These are phyloP conservation scores for Gymnothorax reevesii DNA, from an alignment of 2,797 vertebrate species.

Conservation along the genomic window DNA sequence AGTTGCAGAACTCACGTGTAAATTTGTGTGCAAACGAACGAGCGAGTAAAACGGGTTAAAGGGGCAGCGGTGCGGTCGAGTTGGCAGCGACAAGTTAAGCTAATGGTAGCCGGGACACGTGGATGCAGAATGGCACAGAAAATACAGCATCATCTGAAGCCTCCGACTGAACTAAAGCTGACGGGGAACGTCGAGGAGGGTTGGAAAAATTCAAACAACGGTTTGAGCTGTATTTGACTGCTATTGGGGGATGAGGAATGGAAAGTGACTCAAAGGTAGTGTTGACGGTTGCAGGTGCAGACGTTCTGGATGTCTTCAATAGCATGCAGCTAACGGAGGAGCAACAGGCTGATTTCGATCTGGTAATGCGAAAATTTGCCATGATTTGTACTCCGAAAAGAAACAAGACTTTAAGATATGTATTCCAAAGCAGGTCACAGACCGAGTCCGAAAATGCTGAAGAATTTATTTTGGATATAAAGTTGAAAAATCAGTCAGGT, in stretches of 20 bases:
- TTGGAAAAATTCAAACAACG: neutral
- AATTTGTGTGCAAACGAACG: too few species aligned
- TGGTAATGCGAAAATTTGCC: neutral
- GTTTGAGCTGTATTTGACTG: neutral
- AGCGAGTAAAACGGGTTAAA: too few species aligned
- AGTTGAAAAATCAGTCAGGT: neutral
- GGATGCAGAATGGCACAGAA: too few species aligned
- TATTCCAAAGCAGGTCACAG: neutral
- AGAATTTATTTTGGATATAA: constrained; percentile 6
- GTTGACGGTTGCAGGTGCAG: neutral
- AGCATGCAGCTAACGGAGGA: too few species aligned
- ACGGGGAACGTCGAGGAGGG: neutral
- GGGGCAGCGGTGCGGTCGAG: too few species aligned
- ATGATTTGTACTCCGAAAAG: neutral
- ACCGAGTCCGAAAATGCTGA: neutral
- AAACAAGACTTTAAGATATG: constrained; percentile 7
- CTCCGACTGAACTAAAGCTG: neutral
- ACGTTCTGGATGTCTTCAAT: too few species aligned
- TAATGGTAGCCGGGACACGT: too few species aligned
- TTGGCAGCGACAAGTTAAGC: too few species aligned
- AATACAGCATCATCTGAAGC: constrained; percentile 15
- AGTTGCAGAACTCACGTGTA: too few species aligned
- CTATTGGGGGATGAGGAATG: neutral
- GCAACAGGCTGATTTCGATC: too few species aligned
- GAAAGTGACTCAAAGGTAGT: neutral